Conservation (phyloP, 2,113 vertebrate genomes). For the Lasiurus cinereus region DNA sequence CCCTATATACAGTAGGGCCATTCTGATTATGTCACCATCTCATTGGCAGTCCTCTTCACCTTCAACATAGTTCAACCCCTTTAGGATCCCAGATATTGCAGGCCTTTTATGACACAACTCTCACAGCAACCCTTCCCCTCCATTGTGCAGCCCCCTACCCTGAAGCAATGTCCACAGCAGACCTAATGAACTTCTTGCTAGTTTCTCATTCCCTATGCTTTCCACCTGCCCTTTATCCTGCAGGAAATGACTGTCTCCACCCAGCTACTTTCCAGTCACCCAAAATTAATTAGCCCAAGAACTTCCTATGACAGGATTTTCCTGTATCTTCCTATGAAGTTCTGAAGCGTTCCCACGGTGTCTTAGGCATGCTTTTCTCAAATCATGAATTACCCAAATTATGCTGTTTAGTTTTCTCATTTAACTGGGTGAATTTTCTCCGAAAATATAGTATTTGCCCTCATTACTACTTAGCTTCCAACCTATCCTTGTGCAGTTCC, state of each 20-base stretch:
- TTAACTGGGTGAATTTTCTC: neutral
- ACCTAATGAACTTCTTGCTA: neutral
- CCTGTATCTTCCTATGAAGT: neutral
- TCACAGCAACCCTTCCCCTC: neutral
- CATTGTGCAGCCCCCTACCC: neutral
- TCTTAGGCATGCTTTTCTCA: neutral
- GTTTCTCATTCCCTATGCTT: neutral
- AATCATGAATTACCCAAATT: neutral
- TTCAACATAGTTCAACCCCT: neutral
- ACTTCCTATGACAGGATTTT: neutral
- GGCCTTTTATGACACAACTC: neutral
- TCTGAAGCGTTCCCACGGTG: neutral
- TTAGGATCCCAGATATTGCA: neutral
- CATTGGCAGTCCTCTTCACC: neutral
- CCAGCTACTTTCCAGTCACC: neutral
- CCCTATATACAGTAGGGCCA: too few relatives aligned
- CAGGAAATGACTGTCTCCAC: neutral
- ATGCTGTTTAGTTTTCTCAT: neutral
- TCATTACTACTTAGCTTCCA: neutral
- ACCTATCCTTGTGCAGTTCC: neutral
- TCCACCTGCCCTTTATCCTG: neutral
- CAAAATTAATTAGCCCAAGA: conserved; percentile 1
- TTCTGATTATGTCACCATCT: neutral
- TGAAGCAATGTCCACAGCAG: neutral
- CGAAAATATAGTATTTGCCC: neutral